Evolutionary conservation across 2,797 vertebrate species (phyloP), one percentile per base, ranked within the genome.

Genomic region (Hylomyscus alleni): DNA sequence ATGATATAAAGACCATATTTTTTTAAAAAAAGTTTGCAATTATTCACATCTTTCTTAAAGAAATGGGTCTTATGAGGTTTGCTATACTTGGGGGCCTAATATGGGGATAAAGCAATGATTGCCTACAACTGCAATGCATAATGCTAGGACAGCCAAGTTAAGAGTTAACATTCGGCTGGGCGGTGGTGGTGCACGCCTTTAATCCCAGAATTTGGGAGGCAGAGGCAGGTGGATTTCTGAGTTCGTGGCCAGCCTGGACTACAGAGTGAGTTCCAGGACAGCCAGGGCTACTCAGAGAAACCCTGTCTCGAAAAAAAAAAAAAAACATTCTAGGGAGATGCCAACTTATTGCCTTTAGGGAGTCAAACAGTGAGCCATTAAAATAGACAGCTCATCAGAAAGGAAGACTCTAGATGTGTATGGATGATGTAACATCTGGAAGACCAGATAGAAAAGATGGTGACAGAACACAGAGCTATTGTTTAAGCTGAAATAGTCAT

Each of bases 401-500:
- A 91, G 12, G 37, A n/a, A 78, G 44, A 67, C 56, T 47, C 65
- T 92, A 77, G 26, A 87, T 92, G 1, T 78, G 44, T 31, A 78
- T 19, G 40, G 65, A 62, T 65, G 40, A 47, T 15, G 17, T 47
- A 84, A 65, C 8, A 84, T 65, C 4, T 78, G 22, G 72, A 93
- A 90, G 44, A 88, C 13, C 17, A 78, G 47, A 22, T 52, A 94
- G 52, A 31, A 86, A 88, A 19, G 22, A 87, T 37, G 20, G 34
- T 40, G 37, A 47, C 15, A 47, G 47, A 94, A 56, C 17, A 7
- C 34, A 52, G 47, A 77, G 67, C 78, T 77, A 40, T 19, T 87
- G 22, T 85, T 73, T 84, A 60, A 94, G 77, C 22, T 93, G n/a
- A 78, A 76, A 69, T 56, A 76, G 40, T 73, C n/a, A 85, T 81